Evolutionary conservation across 2,797 vertebrate species (phyloP).

Genomic region (Onychomys arenicola): DNA sequence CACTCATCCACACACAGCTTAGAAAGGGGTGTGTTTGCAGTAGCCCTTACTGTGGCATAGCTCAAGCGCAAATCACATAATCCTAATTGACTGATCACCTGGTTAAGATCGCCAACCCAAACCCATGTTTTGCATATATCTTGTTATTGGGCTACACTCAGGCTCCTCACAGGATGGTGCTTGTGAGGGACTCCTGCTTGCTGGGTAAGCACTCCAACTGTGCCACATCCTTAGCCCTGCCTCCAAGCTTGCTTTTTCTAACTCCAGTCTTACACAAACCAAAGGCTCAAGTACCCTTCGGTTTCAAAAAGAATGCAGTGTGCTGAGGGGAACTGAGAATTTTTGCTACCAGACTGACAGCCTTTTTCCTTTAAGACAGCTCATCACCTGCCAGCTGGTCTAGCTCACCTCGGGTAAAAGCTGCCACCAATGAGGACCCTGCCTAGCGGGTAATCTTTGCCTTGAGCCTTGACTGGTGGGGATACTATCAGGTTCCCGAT

Average conservation of each 20-base stretch:
- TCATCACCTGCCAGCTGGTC: background rate
- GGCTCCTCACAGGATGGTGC: too few species aligned
- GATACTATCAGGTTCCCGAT: slow-evolving; percentile 94
- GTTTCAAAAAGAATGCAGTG: background rate
- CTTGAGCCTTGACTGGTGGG: slow-evolving; percentile 91
- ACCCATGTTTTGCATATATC: accelerated
- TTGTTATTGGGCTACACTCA: too few species aligned
- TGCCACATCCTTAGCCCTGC: background rate
- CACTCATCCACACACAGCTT: background rate
- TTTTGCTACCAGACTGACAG: accelerated
- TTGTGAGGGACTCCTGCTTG: background rate
- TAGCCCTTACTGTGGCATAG: background rate
- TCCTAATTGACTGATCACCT: background rate
- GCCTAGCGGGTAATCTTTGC: slow-evolving; percentile 91
- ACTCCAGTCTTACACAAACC: accelerated
- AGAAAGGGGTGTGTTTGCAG: background rate
- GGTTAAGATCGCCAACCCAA: background rate
- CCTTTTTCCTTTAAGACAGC: background rate
- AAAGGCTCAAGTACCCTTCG: background rate
- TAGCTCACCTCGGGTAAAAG: slow-evolving; percentile 90
- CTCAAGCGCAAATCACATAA: background rate
- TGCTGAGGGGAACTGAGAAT: background rate
- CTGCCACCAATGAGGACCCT: slow-evolving; percentile 91
- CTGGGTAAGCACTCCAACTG: background rate
- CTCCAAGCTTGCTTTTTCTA: background rate